Percentiles rank a stretch among this genome's conserved stretches.
Evolutionary conservation across 2,113 vertebrate species (phyloP).

Genomic region (Chaenogobius annularis): DNA sequence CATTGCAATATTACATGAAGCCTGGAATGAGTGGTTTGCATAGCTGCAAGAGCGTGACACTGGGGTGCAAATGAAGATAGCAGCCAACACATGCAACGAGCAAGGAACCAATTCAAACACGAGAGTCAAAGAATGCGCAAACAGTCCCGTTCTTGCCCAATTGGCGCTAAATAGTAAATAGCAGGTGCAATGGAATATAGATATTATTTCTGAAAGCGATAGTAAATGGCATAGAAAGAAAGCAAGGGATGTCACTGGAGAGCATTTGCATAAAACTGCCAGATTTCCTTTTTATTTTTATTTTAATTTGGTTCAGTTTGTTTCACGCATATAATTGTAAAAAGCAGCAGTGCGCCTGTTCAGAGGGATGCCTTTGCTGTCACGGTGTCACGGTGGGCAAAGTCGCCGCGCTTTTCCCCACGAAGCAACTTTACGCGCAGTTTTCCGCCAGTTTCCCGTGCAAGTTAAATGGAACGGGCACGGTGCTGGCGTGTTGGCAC

Average conservation of each 20-base stretch:
- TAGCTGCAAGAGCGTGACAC: not conserved
- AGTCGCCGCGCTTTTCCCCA: not conserved
- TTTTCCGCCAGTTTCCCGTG: not conserved
- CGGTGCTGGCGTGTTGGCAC: constrained; percentile 47
- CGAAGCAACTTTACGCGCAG: not conserved
- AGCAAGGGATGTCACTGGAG: constrained; percentile 18
- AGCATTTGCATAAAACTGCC: constrained; percentile 16
- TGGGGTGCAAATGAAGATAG: constrained; percentile 1
- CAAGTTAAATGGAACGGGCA: not conserved
- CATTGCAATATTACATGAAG: constrained; percentile 40
- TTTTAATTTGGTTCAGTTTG: not conserved
- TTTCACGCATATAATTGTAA: not conserved
- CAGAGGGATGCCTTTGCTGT: not conserved
- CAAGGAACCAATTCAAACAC: not conserved
- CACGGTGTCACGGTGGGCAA: not conserved
- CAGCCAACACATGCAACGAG: not conserved
- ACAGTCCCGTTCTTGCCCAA: not conserved
- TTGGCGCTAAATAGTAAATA: not conserved
- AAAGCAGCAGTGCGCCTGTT: not conserved
- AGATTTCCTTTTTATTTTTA: not conserved
- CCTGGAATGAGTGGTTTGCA: not conserved
- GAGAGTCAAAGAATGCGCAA: not conserved
- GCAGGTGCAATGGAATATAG: constrained; percentile 2
- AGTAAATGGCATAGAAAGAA: not conserved
- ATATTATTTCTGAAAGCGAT: not conserved